A percentile compares a stretch with the other conserved stretches of the same genome.
phyloP scores from a whole-genome alignment of 2,113 vertebrate species.

The Nycticryphes semicollaris region DNA sequence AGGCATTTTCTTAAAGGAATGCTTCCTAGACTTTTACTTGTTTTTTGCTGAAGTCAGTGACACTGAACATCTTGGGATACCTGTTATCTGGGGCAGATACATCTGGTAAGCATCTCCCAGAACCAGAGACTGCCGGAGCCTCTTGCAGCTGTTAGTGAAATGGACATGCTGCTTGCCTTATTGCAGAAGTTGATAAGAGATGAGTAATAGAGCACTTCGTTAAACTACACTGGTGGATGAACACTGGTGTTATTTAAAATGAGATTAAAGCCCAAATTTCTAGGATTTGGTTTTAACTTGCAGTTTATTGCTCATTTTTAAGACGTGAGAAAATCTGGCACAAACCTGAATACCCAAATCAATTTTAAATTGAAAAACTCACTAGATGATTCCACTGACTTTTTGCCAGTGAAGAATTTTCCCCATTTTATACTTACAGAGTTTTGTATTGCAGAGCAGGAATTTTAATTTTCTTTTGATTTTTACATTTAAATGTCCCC shows the following conservation, averaged over 20 bases:
- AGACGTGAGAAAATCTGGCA: background rate
- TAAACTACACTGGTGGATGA: background rate
- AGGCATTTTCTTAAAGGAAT: background rate
- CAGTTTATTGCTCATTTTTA: background rate
- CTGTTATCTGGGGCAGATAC: background rate
- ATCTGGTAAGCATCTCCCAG: background rate
- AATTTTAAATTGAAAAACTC: background rate
- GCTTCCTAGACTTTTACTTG: background rate
- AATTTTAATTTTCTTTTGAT: background rate
- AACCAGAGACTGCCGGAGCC: fast-evolving
- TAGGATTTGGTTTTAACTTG: background rate
- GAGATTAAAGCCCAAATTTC: background rate
- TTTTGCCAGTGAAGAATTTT: background rate
- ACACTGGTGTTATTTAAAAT: background rate
- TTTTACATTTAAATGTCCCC: background rate
- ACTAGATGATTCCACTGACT: background rate
- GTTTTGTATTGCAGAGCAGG: background rate
- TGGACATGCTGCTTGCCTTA: background rate
- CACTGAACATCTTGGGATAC: background rate
- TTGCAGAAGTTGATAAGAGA: background rate
- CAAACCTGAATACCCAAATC: background rate
- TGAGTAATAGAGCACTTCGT: background rate
- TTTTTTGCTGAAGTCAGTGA: background rate
- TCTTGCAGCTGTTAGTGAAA: background rate
- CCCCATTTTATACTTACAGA: background rate